Evolutionary conservation across 2,113 vertebrate species (phyloP).

Genomic region (Dinomys branickii): DNA sequence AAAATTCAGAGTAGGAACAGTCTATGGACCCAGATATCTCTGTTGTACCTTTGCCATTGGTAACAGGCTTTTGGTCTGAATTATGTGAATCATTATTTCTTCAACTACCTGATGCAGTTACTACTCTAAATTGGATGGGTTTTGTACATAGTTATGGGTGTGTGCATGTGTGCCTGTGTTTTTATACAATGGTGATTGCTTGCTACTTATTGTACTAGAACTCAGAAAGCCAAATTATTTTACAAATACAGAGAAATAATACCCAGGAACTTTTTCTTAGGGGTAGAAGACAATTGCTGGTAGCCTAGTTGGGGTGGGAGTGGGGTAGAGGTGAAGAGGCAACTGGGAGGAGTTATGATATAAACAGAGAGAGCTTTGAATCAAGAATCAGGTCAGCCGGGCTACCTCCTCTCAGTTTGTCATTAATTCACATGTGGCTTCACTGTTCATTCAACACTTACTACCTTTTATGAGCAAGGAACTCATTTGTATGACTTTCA

Average conservation of each 20-base stretch:
- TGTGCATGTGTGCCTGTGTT: not conserved
- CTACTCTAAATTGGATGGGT: not conserved
- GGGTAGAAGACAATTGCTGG: not conserved
- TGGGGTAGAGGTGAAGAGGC: not conserved
- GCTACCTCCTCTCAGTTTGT: not conserved
- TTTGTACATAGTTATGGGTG: not conserved
- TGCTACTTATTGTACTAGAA: not conserved
- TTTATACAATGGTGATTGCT: not conserved
- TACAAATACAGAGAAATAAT: not conserved
- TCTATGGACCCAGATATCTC: too few species aligned
- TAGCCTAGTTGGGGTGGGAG: not conserved
- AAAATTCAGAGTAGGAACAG: not conserved
- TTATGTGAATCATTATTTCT: not conserved
- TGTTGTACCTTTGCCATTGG: not conserved
- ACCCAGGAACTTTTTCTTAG: not conserved
- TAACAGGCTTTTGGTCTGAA: not conserved
- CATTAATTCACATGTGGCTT: not conserved
- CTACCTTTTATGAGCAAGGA: not conserved
- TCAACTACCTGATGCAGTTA: not conserved
- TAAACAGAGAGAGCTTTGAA: not conserved
- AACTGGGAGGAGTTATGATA: not conserved
- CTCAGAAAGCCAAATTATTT: constrained; percentile 14
- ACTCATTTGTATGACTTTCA: not conserved
- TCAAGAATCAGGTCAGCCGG: not conserved
- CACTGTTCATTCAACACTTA: not conserved